These are phyloP conservation scores for Aplocera efformata DNA, from an alignment of 2,888 invertebrate genomes.

Conservation along the genomic window DNA sequence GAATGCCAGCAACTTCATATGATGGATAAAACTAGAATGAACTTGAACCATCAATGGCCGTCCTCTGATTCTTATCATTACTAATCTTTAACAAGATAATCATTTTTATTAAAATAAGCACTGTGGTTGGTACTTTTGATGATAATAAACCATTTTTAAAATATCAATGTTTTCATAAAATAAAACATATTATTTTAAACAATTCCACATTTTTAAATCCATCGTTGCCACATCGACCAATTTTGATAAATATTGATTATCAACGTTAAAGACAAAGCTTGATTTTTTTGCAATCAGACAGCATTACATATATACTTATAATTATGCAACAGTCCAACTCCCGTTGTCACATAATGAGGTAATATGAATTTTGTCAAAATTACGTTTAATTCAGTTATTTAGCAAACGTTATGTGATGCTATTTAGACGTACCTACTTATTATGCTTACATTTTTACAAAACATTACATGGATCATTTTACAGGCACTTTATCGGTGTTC, in stretches of 20 bases:
- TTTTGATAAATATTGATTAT: no score
- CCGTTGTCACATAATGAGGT: conserved; percentile 43
- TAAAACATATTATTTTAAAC: conserved; percentile 14
- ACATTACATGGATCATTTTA: conserved; percentile 11
- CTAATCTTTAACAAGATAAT: no score
- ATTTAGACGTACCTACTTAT: conserved; percentile 8
- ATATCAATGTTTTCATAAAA: conserved; percentile 16
- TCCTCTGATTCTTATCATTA: no score
- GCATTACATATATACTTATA: conserved; percentile 10
- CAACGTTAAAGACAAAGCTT: no score
- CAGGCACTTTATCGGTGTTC: conserved; percentile 19
- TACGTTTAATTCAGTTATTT: conserved; percentile 13
- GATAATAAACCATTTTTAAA: conserved; percentile 2
- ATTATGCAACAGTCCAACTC: conserved; percentile 55
- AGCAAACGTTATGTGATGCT: conserved; percentile 1
- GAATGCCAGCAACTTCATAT: no score
- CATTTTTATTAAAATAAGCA: no score
- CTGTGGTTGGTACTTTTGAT: background rate
- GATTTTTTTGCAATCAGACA: no score
- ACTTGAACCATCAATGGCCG: no score
- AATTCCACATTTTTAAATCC: background rate
- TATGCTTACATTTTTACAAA: conserved; percentile 14
- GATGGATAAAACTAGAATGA: no score
- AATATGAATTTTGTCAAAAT: conserved; percentile 8
- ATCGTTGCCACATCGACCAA: no score